Evolutionary conservation across 2,888 invertebrate species (phyloP).

Genomic region (Cancer borealis): DNA sequence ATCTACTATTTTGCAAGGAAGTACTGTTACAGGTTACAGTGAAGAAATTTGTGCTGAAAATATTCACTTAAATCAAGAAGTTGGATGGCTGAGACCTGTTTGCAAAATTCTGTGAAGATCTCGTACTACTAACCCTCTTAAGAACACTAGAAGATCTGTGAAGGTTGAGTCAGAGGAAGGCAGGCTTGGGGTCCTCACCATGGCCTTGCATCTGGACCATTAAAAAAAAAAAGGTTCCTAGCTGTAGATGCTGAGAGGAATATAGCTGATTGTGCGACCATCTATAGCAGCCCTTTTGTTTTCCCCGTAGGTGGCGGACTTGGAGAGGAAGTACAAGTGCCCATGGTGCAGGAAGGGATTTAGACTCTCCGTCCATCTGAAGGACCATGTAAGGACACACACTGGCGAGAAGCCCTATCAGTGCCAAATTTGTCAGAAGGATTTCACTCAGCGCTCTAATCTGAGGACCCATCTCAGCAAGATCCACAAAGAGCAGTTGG

Average conservation of each 20-base stretch:
- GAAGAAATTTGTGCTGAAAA: slow-evolving; percentile 32
- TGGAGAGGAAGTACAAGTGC: slow-evolving; percentile 77
- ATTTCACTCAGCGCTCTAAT: slow-evolving; percentile 77
- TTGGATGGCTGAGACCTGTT: slow-evolving; percentile 23
- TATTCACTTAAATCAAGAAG: slow-evolving; percentile 34
- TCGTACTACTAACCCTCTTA: slow-evolving; percentile 54
- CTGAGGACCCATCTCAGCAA: slow-evolving; percentile 76
- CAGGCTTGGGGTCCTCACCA: slow-evolving; percentile 39
- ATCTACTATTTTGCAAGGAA: slow-evolving; percentile 3
- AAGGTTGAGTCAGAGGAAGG: slow-evolving; percentile 51
- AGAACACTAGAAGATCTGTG: slow-evolving; percentile 45
- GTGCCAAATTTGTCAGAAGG: slow-evolving; percentile 75
- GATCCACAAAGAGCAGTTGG: slow-evolving; percentile 76
- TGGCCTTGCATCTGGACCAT: slow-evolving; percentile 14
- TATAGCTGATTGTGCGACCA: slow-evolving; percentile 71
- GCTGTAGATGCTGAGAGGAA: slow-evolving; percentile 67
- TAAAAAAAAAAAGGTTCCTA: slow-evolving; percentile 41
- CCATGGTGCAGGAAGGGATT: slow-evolving; percentile 76
- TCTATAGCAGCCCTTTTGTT: slow-evolving; percentile 74
- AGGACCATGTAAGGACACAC: slow-evolving; percentile 77
- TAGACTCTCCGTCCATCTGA: slow-evolving; percentile 77
- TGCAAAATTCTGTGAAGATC: slow-evolving; percentile 15
- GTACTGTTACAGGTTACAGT: slow-evolving; percentile 7
- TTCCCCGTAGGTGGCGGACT: slow-evolving; percentile 76
- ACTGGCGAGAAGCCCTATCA: slow-evolving; percentile 77